Evolutionary conservation across 2,797 vertebrate genomes (phyloP), one percentile per base, ranked within the genome.

Genomic region (Acanthiza pusilla): DNA sequence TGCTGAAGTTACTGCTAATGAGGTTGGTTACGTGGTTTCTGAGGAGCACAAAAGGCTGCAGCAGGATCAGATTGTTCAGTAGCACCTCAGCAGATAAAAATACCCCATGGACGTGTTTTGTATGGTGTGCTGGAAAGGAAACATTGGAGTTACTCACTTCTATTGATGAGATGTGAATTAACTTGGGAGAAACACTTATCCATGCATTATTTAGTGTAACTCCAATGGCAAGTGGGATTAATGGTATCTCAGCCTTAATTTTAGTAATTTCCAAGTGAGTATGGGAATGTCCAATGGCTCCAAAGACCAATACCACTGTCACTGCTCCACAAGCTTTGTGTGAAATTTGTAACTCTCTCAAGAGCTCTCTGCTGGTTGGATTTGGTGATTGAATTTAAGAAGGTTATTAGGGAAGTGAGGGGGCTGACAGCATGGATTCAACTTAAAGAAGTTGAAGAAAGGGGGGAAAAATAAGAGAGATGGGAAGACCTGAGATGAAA

Each of bases 21-120:
- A 63, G 70, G 42, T 45, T 87, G 66, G 26, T 91, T 88, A 47
- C 1, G 27, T 89, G 88, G 76, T 89, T 96, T 91, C 30, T 11
- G 67, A 70, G 54, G 53, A 71, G 38, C 55, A 60, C 55, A 66
- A 51, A 73, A 84, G 73, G 34, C 66, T 87, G 32, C 43, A 60
- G 48, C 36, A 53, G 32, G 38, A 40, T 67, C 20, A 70, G 60
- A 50, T 63, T 74, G 26, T 70, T 91, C n/a, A 29, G 4, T 34
- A 92, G 86, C 18, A 42, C 51, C 26, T 62, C 23, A 55, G 65
- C 60, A 58, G 43, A n/a, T 50, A 9, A 65, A 79, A 90, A 57
- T 34, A 16, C 60, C 11, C 19, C 10, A 3, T 51, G 53, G 45
- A 43, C 2, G 3, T 53, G 25, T 43, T 61, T 32, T 47, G 16